Evolutionary conservation across 1,140 invertebrate genomes (phyloP), one percentile per base, ranked within the genome.

Genomic region (Drosophila repletoides): DNA sequence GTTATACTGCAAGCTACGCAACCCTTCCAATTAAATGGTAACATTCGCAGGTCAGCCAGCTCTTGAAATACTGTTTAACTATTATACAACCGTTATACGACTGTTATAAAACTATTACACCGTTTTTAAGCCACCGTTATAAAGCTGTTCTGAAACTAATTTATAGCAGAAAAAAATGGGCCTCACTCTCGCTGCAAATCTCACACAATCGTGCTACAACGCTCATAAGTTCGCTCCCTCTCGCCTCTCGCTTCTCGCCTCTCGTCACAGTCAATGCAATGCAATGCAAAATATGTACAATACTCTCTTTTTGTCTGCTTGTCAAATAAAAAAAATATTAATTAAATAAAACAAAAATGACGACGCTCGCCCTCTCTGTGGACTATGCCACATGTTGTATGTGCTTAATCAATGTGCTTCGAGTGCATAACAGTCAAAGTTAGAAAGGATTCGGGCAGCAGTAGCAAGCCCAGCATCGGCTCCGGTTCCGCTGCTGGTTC

Each of bases 361-460:
- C 66, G 73, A 60, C 38, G 48, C 48, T 72, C 48, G 15, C 40
- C 33, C 14, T 56, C 24, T 19, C 31, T 29, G 21, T 41, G 26
- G 15, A 34, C 26, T 5, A 53, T 53, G 49, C 36, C 40, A 40
- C 36, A 24, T 40, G 40, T 12, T 31, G 48, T 41, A n/a, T 22
- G 14, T 24, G 19, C n/a, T 26, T 10, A 41, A n/a, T 5, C 19
- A 0, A 5, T 52, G 17, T 22, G 9, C 28, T 52, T 9, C 15
- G 17, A 31, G 28, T 28, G 26, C 55, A 46, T 41, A 53, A 64
- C 61, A 74, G 75, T 61, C 15, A 84, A 86, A 60, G 40, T 77
- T 64, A 86, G 68, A 72, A 84, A 74, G 79, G 79, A 84, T 40
- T 53, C 49, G 43, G 45, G 41, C 64, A 61, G 41, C 52, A 59